Base-by-base conservation (phyloP, 2,113 vertebrate species). In the Amphiprion percula region DNA sequence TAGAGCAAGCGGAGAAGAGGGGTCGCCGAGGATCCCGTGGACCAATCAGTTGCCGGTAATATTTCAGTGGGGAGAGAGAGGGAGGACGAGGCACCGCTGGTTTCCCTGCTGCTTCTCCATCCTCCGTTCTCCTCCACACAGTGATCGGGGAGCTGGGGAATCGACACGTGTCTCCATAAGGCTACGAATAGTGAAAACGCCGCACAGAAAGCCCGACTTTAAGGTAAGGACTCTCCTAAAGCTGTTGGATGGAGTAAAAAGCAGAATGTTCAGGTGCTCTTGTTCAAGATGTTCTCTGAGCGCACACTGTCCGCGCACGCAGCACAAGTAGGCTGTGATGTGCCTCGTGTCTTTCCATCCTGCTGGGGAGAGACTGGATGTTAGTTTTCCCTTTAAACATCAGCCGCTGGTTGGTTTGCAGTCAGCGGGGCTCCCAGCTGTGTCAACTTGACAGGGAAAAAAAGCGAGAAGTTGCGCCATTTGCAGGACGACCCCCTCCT, bases 21-120 rank as follows among this genome's bases (percentile, higher is more conserved):
- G 70, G 70, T 86, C 79, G 75, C 74, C 28, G 76, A 82, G 85
- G 82, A 82, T 82, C 69, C 84, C 56, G 79, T 67, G 79, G 83
- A 93, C 94, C 94, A 94, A 95, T 95, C 83, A 84, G 64, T 89
- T 85, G 79, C 30, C 46, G 69, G 72, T 82, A 84, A 83, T 79
- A 86, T 88, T 89, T 88, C 87, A 90, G 81, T 87, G 84, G 86
- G 90, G 91, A 68, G 73, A 68, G 85, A 67, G 72, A 16, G 50
- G 49, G 52, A 44, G 69, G 66, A 69, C 39, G 64, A 66, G 60
- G 61, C 75, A 58, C 74, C 80, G 71, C 74, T 89, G 83, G 37
- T 62, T 79, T 83, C 84, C 46, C 75, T 71, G 84, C 82, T 80
- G 84, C 50, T 49, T 71, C 87, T 80, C 72, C 83, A 87, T 63